Percentiles rank a stretch among this genome's conserved stretches.
phyloP scores from a whole-genome alignment of 1,140 invertebrate species.

The Myzus persicae region DNA sequence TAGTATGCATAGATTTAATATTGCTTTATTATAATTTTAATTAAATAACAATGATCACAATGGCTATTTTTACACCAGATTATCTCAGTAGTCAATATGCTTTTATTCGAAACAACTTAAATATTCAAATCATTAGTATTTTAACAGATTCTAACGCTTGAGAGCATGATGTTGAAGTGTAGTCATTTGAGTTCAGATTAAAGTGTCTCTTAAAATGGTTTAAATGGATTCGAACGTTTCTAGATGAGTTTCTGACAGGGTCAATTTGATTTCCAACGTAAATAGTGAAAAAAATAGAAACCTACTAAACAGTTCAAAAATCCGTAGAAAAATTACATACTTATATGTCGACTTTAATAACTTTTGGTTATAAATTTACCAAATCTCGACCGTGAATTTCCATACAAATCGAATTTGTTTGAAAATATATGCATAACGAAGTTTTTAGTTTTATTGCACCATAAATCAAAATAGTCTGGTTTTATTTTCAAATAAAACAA shows the following conservation, averaged over 20 bases:
- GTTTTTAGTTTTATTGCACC: conserved; percentile 25
- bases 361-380: conserved; percentile 21
- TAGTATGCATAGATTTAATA: too few species aligned
- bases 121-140: conserved; percentile 7
- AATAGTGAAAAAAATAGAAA: not conserved
- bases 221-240: conserved; percentile 27
- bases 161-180: conserved; percentile 25
- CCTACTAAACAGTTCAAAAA: not conserved
- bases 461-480: conserved; percentile 28
- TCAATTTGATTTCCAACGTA: not conserved
- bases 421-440: conserved; percentile 14
- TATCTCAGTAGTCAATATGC: too few species aligned
- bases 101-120: not conserved
- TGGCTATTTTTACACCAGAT: not conserved
- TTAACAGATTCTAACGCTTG: conserved; percentile 6
- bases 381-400: conserved; percentile 22
- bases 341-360: conserved; percentile 35
- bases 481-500: conserved; percentile 40
- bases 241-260: not conserved
- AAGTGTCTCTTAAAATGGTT: not conserved
- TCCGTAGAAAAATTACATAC: not conserved
- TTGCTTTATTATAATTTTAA: not conserved
- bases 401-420: conserved; percentile 29
- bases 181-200: not conserved
- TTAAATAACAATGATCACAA: not conserved